Evolutionary conservation across 2,888 invertebrate genomes (phyloP), one percentile per base, ranked within the genome.

Genomic region (Anthophora plumipes): DNA sequence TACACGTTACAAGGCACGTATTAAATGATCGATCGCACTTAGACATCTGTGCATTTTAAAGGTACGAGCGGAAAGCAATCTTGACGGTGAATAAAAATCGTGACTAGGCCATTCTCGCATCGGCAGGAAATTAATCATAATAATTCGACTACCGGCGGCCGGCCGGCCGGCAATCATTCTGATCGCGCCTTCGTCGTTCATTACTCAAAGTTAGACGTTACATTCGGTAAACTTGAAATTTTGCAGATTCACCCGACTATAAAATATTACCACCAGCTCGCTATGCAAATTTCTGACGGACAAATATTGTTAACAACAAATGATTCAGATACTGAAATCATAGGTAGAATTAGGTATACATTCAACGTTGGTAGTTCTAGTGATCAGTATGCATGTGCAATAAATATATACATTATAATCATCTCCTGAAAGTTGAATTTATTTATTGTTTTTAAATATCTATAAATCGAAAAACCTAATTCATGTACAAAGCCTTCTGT

Each of bases 81-180:
- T 81, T 70, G 71, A 61, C 86, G 89, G 86, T 89, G 90, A 92
- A 90, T 91, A 91, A 92, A 92, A 92, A 91, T 87, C 92, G 88
- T 93, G 93, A 93, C 92, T 91, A 87, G 88, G 90, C 81, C 81
- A 89, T 91, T 92, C 91, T 91, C 87, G 82, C 88, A 91, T 89
- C 88, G 90, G 88, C 91, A 90, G 92, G 91, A 92, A 92, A 92
- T 93, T 93, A 93, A 93, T 93, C 93, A 93, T 92, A 91, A 91
- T 91, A 90, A 88, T 86, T 80, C 83, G 84, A 80, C 81, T 83
- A 85, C 81, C 83, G 82, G 77, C 77, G 82, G 79, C 75, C 83
- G 74, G 79, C 75, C 83, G 74, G 60, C 77, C 77, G 59, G 70
- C 86, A 81, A 86, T 87, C 83, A 82, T 80, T 83, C 78, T 66